Evolutionary conservation across 2,797 vertebrate species (phyloP).

Genomic region (Hemibagrus guttatus): DNA sequence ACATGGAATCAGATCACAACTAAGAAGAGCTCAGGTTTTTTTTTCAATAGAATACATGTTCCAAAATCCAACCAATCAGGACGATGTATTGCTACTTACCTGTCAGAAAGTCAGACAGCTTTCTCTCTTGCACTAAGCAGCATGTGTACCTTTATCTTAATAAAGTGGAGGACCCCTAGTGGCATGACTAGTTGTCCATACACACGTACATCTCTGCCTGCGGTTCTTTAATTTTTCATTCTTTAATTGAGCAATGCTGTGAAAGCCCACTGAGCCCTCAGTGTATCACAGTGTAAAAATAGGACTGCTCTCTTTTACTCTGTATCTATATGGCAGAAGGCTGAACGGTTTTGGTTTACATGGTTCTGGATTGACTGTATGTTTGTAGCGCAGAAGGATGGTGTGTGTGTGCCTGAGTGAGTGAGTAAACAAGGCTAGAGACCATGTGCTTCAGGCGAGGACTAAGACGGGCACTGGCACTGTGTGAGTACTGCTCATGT

Average conservation of each 20-base stretch:
- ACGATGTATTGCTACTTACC: neutral
- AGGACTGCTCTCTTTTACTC: neutral
- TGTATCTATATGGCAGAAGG: neutral
- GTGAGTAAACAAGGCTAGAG: constrained; percentile 29
- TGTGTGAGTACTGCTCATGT: constrained; percentile 39
- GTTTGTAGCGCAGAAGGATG: neutral
- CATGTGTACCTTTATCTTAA: neutral
- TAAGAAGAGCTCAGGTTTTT: neutral
- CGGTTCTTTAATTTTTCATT: neutral
- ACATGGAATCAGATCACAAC: neutral
- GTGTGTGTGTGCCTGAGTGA: constrained; percentile 15
- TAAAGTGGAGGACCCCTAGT: neutral
- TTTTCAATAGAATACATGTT: neutral
- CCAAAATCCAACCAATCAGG: neutral
- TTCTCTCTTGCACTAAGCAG: neutral
- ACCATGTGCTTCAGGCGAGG: constrained; percentile 39
- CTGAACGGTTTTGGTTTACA: constrained; percentile 24
- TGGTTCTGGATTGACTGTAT: constrained; percentile 23
- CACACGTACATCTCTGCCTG: neutral
- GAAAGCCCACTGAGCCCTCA: neutral
- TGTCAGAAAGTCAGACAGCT: neutral
- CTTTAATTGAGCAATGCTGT: neutral
- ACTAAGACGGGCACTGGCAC: constrained; percentile 31
- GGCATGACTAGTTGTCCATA: neutral
- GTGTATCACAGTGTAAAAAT: neutral